Base-by-base conservation (phyloP, 2,888 invertebrate species). In the Torymus tubicola region DNA sequence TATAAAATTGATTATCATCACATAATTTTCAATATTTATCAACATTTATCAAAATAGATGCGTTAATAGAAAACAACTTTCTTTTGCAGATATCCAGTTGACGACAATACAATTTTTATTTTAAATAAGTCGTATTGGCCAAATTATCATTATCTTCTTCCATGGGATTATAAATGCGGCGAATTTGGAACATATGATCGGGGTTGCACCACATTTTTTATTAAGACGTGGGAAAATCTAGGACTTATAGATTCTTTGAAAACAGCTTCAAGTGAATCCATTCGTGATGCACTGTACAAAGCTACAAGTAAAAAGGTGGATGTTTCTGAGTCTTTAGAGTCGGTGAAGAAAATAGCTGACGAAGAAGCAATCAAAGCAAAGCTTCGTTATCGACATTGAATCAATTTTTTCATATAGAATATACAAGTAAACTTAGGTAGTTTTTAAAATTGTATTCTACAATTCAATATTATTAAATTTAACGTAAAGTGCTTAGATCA, bases 111-210 rank as follows among this genome's bases (percentile, higher is more conserved):
- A 82, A 94, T 96, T 11, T 96, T 96, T 89, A 89, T 96, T 69
- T 89, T 96, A 4, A 93, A 93, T 3, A 95, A 95, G 89, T 94
- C 94, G 2, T 94, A 95, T 87, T 96, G 96, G 96, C 94, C 94
- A 0, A 94, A 95, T 82, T 97, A 96, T 87, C 96, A 97, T 87
- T 96, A 96, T 85, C 87, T 96, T 24, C 89, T 95, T 24, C 95
- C 96, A 0, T 94, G 94, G 91, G 96, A 97, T 87, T 96, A 96
- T 91, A 95, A 96, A 87, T 94, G 94, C n/a, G 95, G 95, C 11
- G 96, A 97, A 90, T 96, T 93, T 84, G 96, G 96, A 2, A 93
- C 93, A 64, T 96, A 96, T 86, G 93, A 93, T 80, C 87, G 90
- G 0, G 96, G 95, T 5, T 94, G 93, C 80, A 93, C 93, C 0